Conservation (phyloP, 2,888 invertebrate genomes). For the Melanostoma mellinum region DNA sequence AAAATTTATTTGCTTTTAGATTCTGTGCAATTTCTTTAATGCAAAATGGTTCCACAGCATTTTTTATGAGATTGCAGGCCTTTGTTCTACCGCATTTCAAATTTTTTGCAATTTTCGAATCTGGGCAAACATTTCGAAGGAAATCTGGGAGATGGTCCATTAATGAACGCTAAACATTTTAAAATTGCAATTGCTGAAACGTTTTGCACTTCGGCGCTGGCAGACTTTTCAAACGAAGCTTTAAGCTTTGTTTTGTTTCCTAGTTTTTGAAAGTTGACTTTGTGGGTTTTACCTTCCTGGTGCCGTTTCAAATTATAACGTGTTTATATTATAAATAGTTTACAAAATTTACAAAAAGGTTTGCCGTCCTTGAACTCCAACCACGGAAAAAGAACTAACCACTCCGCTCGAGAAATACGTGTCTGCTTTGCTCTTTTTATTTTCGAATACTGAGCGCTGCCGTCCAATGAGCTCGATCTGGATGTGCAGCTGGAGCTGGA, state of each 20-base stretch:
- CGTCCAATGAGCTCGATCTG: too few species aligned
- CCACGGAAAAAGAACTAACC: too few species aligned
- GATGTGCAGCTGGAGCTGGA: too few species aligned
- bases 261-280: conserved; percentile 8
- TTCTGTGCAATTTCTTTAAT: too few species aligned
- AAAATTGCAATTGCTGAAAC: not conserved
- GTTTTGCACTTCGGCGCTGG: not conserved
- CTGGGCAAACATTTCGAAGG: not conserved
- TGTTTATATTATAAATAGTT: too few species aligned
- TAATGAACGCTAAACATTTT: not conserved
- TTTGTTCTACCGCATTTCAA: conserved; percentile 1
- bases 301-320: too few species aligned
- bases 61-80: not conserved
- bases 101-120: not conserved
- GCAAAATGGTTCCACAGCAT: not conserved
- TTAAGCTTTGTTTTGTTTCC: conserved; percentile 2
- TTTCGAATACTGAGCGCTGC: too few species aligned
- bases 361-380: too few species aligned
- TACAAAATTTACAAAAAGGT: too few species aligned
- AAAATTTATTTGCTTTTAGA: too few species aligned
- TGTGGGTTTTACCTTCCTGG: not conserved
- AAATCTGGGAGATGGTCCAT: not conserved
- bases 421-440: too few species aligned
- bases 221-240: not conserved
- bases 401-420: too few species aligned